Evolutionary conservation across 2,888 invertebrate genomes (phyloP), one percentile per base, ranked within the genome.

Genomic region (Bombyx huttoni): DNA sequence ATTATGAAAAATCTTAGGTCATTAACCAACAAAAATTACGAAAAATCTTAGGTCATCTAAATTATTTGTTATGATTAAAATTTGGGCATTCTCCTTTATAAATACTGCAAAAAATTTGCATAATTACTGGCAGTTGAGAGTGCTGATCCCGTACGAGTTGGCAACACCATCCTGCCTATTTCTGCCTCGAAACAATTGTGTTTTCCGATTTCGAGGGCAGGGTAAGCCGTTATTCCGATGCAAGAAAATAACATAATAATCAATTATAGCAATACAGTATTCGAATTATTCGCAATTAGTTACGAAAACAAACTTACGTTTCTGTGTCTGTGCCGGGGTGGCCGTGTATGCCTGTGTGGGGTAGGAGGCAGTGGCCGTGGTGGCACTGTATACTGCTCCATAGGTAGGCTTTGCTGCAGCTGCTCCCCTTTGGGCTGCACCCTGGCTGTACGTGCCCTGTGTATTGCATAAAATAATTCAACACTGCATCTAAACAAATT

Each of bases 361-460:
- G 72, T 85, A 86, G 54, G 81, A 72, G 51, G 65, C 52, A 57
- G 89, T 89, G 56, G 90, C 85, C 53, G 91, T 77, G 64, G 82
- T 89, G 63, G 90, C 90, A 52, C 90, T 90, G 81, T 91, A 91
- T 54, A 91, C 90, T 58, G 90, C 89, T 62, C 90, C 90, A 80
- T 91, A 91, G 48, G 91, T 80, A 55, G 89, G 83, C 74, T 91
- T 91, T 55, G 90, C 90, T 61, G 86, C 89, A 61, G 40, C 50
- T 10, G 34, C 47, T 9, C 47, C 52, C 5, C 47, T 33, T 12
- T 93, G 91, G 54, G 76, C 81, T 55, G 79, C 78, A 58, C 78
- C 78, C 77, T 81, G 77, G 58, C 62, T 40, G 40, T 40, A 40
- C 7, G 40, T 40, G 12, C 40, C 40, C 40, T 40, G 40, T 10